Evolutionary conservation across 2,113 vertebrate genomes (phyloP), one percentile per base, ranked within the genome.

Genomic region (Oceanodroma tethys): DNA sequence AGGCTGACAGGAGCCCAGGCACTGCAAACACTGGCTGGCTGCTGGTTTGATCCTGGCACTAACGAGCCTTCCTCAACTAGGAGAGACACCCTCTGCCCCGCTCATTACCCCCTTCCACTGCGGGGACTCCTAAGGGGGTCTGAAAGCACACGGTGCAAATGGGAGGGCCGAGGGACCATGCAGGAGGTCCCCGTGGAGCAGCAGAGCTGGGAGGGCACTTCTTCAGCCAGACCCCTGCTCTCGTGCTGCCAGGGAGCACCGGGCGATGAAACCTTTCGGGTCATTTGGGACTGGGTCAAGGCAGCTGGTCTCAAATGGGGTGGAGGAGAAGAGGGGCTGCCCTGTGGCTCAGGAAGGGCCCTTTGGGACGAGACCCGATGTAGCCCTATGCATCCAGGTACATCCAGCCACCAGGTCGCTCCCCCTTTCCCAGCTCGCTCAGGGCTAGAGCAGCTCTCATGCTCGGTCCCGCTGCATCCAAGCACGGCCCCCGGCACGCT

Each of bases 401-500:
- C 27, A 16, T 10, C 38, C 53, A 86, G 43, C 10, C 43, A 36
- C 12, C 36, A 56, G 36, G 14, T 50, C 4, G 1, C 29, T 26
- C 17, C 30, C n/a, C 34, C n/a, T 23, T 73, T 60, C 25, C 48
- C 67, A 52, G 52, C 9, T 9, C 32, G 16, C 62, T 66, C 66
- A 17, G 60, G 72, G 30, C 53, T 10, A 13, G 29, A 17, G n/a
- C 60, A 82, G 43, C 58, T 73, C 36, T 14, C 0, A 0, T 5
- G 13, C 22, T 73, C 0, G 1, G 47, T 52, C 34, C 34, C 48
- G 36, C 40, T 5, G 47, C 56, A 71, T 36, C 16, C 47, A 56
- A 73, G 45, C 0, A 0, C 1, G 1, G 50, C 30, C 43, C 42
- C 30, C 1, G 1, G 55, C 36, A 52, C 0, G 1, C 34, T 34